Evolutionary conservation across 2,888 invertebrate genomes (phyloP).

Genomic region (Meganola albula): DNA sequence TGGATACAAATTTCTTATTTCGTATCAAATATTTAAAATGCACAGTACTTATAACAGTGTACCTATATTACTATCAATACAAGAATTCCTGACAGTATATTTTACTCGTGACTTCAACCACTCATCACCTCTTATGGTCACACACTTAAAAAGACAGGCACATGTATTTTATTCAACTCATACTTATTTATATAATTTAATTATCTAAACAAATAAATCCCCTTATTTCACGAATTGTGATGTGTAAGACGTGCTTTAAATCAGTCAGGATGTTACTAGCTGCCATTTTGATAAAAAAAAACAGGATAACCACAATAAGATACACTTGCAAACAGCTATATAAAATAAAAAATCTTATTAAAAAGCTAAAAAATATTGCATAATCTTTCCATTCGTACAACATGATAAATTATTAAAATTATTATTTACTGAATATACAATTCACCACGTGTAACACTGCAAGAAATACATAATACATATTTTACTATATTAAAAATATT

Average conservation of each 20-base stretch:
- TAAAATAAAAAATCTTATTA: slow-evolving; percentile 27
- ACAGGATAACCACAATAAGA: slow-evolving; percentile 21
- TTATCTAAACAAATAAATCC: slow-evolving; percentile 51
- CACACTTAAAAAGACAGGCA: slow-evolving; percentile 50
- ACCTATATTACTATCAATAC: slow-evolving; percentile 62
- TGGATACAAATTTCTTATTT: slow-evolving; percentile 68
- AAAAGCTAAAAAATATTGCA: slow-evolving; percentile 62
- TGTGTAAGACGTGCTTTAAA: slow-evolving; percentile 47
- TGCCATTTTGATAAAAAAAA: slow-evolving; percentile 36
- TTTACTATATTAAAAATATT: slow-evolving; percentile 31
- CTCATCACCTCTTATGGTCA: slow-evolving; percentile 14
- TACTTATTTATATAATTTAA: slow-evolving; percentile 45
- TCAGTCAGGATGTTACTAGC: slow-evolving; percentile 36
- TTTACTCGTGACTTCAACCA: slow-evolving; percentile 30
- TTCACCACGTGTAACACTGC: slow-evolving; percentile 41
- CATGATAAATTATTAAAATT: slow-evolving; percentile 56
- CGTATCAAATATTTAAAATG: slow-evolving; percentile 72
- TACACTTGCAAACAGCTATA: slow-evolving; percentile 23
- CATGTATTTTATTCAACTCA: slow-evolving; percentile 60
- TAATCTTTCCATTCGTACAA: slow-evolving; percentile 44
- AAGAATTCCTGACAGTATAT: slow-evolving; percentile 41
- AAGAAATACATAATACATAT: slow-evolving; percentile 31
- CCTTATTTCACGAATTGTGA: slow-evolving; percentile 64
- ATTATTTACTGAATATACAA: slow-evolving; percentile 65
- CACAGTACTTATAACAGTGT: slow-evolving; percentile 57